A percentile compares a stretch with the other conserved stretches of the same genome.
Evolutionary conservation across 1,140 invertebrate genomes (phyloP).

Genomic region (Caenorhabditis brenneri): DNA sequence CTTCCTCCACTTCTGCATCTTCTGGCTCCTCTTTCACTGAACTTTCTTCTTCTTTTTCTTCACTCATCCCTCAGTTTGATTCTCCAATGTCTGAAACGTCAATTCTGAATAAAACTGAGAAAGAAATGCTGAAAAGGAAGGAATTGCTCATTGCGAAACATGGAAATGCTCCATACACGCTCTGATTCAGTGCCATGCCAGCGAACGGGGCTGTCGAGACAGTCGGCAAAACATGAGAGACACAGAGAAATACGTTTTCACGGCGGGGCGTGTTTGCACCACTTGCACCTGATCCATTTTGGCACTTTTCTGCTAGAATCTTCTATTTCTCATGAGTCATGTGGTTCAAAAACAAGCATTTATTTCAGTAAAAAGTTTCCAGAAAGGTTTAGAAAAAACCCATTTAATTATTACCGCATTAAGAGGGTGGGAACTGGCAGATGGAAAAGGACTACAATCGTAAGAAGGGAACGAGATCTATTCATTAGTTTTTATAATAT

Average conservation of each 20-base stretch:
- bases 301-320: neutral
- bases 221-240: too few relatives aligned
- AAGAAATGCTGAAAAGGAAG: too few relatives aligned
- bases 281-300: too few relatives aligned
- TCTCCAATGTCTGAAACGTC: neutral
- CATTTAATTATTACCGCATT: too few relatives aligned
- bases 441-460: conserved; percentile 10
- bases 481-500: conserved; percentile 1
- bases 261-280: too few relatives aligned
- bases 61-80: conserved; percentile 32
- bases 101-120: neutral
- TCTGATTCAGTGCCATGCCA: neutral
- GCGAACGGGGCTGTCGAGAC: neutral
- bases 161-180: neutral
- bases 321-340: too few relatives aligned
- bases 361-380: too few relatives aligned
- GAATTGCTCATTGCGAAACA: neutral
- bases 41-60: neutral
- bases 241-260: too few relatives aligned
- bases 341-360: too few relatives aligned
- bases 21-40: neutral
- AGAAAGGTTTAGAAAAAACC: too few relatives aligned
- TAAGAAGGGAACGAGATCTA: neutral
- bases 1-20: neutral
- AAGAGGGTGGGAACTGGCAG: neutral